phyloP scores from a whole-genome alignment of 2,113 vertebrate species.

The Paraplagusia blochii region DNA sequence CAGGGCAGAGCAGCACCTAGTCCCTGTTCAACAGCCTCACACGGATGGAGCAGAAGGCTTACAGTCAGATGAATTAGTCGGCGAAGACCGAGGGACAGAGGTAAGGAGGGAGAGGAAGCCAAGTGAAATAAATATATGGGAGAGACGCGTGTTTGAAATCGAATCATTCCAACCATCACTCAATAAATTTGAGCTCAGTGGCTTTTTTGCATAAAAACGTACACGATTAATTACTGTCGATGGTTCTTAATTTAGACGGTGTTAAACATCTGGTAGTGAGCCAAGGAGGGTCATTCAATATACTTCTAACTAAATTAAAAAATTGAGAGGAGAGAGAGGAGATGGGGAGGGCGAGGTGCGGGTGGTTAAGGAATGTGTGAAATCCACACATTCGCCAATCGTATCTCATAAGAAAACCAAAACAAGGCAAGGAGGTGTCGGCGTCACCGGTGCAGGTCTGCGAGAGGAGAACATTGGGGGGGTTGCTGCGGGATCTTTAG shows the following conservation, averaged over 20 bases:
- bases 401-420: slow-evolving; percentile 92
- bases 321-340: slow-evolving; percentile 52
- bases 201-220: slow-evolving; percentile 90
- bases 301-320: slow-evolving; percentile 95
- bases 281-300: slow-evolving; percentile 98
- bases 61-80: slow-evolving; percentile 66
- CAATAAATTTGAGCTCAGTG: slow-evolving; percentile 89
- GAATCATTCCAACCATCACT: slow-evolving; percentile 82
- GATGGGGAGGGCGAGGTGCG: slow-evolving; percentile 18
- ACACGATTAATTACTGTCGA: slow-evolving; percentile 97
- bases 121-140: slow-evolving; percentile 56
- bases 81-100: slow-evolving; percentile 35
- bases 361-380: slow-evolving; percentile 67
- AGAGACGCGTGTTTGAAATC: slow-evolving; percentile 68
- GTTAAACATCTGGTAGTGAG: slow-evolving; percentile 98
- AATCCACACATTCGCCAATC: slow-evolving; percentile 82
- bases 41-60: slow-evolving; percentile 63
- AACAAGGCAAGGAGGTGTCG: slow-evolving; percentile 75
- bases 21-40: slow-evolving; percentile 65
- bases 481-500: slow-evolving; percentile 88
- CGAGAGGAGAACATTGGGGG: not conserved
- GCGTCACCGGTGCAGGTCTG: slow-evolving; percentile 16
- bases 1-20: slow-evolving; percentile 61
- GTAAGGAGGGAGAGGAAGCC: slow-evolving; percentile 32
- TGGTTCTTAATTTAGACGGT: slow-evolving; percentile 97